Evolutionary conservation across 2,113 vertebrate genomes (phyloP), one percentile per base, ranked within the genome.

Genomic region (Odocoileus virginianus): DNA sequence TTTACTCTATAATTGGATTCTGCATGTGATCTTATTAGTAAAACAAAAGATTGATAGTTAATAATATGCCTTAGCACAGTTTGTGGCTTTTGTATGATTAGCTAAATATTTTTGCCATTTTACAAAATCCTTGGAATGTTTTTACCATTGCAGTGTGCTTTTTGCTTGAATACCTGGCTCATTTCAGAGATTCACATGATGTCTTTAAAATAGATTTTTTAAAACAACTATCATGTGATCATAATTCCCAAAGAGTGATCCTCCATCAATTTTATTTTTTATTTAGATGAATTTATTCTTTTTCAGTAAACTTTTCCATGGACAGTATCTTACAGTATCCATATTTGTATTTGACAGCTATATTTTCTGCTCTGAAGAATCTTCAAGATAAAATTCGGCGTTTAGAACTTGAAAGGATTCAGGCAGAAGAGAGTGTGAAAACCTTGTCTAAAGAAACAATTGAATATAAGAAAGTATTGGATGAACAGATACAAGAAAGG

Each of bases 341-440:
- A 2, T 87, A 23, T 96, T 97, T 98, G 15, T 92, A n/a, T 96
- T 96, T 98, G 97, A 21, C 98, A 99, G 99, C 99, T 7, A 99
- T 99, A 98, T 98, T 99, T 97, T 99, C 99, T 88, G 99, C 99
- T 97, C 98, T 99, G 98, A 99, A 98, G 98, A 99, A 99, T 98
- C 99, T 99, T 78, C 99, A 99, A 97, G 99, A 99, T 94, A 99
- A 99, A 97, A 99, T 99, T 95, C 98, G 94, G 50, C 98, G 96
- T 1, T 97, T 99, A 97, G 99, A 99, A 98, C 76, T 99, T 95
- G 99, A 99, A 96, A 99, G 99, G 91, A 98, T 98, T 96, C 98
- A 99, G 43, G 98, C 98, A 0, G 99, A 99, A 95, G 99, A 98
- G 96, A 99, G 98, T 54, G 98, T 99, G 23, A 99, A 98, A 96